Percentiles rank a stretch among this genome's conserved stretches.
Conservation (phyloP, 2,888 invertebrate genomes). For the Pasiphila rectangulata region DNA sequence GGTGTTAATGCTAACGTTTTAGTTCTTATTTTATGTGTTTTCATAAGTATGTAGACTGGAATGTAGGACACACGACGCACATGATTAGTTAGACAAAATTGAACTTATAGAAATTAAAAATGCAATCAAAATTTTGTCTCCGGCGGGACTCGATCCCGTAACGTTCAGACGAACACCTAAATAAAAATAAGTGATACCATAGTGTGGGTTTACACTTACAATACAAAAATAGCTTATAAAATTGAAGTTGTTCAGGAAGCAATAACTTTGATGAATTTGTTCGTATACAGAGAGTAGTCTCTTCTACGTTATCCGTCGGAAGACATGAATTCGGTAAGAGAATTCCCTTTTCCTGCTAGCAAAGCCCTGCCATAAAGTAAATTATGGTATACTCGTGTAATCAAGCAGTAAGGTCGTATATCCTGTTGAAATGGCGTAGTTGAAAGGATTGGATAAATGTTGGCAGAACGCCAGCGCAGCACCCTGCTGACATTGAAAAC, state of each 20-base stretch:
- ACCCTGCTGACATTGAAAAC: conserved; percentile 23
- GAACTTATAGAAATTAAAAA: too few species aligned
- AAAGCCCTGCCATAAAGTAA: conserved; percentile 18
- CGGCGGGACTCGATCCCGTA: too few species aligned
- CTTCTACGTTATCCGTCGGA: neutral
- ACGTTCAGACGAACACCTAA: too few species aligned
- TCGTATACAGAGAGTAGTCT: neutral
- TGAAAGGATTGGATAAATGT: conserved; percentile 24
- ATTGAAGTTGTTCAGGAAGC: too few species aligned
- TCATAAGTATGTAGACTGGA: neutral
- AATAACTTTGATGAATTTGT: neutral
- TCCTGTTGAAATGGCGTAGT: conserved; percentile 22
- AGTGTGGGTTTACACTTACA: too few species aligned
- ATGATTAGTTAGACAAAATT: neutral
- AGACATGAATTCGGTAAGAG: conserved; percentile 1
- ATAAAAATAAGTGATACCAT: too few species aligned
- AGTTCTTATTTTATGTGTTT: conserved; percentile 6
- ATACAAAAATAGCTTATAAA: too few species aligned
- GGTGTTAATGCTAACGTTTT: conserved; percentile 12
- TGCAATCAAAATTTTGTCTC: too few species aligned
- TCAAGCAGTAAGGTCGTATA: conserved; percentile 24
- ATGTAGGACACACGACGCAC: neutral
- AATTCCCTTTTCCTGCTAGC: conserved; percentile 7
- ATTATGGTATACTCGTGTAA: conserved; percentile 25
- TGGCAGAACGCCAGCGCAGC: conserved; percentile 25